Percentiles rank a stretch among this genome's conserved stretches.
Evolutionary conservation across 2,113 vertebrate species (phyloP).

Genomic region (Crypturellus undulatus): DNA sequence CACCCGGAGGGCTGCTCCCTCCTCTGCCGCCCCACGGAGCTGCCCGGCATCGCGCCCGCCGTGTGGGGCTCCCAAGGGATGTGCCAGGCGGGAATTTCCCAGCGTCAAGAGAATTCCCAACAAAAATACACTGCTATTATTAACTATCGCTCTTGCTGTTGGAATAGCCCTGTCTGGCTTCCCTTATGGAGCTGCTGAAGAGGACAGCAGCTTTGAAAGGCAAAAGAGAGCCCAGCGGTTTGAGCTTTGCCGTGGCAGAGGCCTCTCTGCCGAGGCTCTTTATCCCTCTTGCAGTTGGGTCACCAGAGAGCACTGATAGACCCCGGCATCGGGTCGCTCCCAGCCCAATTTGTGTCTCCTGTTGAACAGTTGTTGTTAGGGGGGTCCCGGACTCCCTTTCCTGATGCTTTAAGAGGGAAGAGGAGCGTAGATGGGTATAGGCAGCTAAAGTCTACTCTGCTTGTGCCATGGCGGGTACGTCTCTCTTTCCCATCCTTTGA

Average conservation of each 20-base stretch:
- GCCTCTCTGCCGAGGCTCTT: background rate
- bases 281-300: background rate
- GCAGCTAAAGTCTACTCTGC: background rate
- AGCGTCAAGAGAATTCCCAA: background rate
- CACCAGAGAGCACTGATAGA: background rate
- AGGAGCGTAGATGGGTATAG: background rate
- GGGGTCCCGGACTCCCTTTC: background rate
- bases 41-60: background rate
- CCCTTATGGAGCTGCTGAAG: background rate
- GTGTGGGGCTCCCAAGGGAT: background rate
- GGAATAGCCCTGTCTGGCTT: background rate
- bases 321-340: background rate
- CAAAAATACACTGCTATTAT: background rate
- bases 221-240: background rate
- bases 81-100: background rate
- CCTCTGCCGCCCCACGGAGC: background rate
- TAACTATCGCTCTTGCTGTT: background rate
- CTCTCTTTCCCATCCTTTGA: slow-evolving; percentile 47
- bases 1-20: background rate
- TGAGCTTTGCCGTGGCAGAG: background rate
- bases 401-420: background rate
- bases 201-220: rapidly evolving
- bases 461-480: background rate
- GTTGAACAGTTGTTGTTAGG: background rate
- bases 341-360: background rate